phyloP scores from a whole-genome alignment of 2,888 invertebrate species.

The Deilephila elpenor region DNA sequence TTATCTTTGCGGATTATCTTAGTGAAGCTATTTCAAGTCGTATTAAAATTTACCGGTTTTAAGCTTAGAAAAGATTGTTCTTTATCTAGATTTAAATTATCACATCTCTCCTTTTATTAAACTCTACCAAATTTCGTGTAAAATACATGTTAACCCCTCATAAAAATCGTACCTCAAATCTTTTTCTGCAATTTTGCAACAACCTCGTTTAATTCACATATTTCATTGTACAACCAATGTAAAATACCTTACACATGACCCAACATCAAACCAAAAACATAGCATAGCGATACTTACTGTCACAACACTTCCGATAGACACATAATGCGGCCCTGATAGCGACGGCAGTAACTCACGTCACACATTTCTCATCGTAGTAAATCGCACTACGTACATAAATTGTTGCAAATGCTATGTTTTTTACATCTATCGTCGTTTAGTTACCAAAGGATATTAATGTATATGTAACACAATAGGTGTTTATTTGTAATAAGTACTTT shows the following conservation, averaged over 20 bases:
- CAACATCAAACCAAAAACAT: neutral
- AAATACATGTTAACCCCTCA: too few relatives aligned
- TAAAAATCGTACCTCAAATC: too few relatives aligned
- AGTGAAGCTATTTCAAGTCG: too few relatives aligned
- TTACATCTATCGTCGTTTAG: constrained; percentile 55
- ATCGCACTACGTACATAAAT: constrained; percentile 66
- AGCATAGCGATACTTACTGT: constrained; percentile 9
- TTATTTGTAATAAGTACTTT: neutral
- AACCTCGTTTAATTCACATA: too few relatives aligned
- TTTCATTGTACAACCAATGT: too few relatives aligned
- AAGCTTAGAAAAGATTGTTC: too few relatives aligned
- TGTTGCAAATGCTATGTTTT: constrained; percentile 70
- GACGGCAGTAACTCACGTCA: constrained; percentile 55
- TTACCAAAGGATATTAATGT: neutral
- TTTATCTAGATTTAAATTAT: too few relatives aligned
- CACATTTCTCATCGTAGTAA: constrained; percentile 66
- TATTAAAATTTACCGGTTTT: too few relatives aligned
- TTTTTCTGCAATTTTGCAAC: too few relatives aligned
- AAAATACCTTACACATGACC: neutral
- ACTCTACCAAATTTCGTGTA: too few relatives aligned
- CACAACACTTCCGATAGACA: constrained; percentile 30
- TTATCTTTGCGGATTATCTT: too few relatives aligned
- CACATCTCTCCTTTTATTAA: too few relatives aligned
- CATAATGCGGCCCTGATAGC: constrained; percentile 41
- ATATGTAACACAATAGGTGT: neutral